Base-by-base conservation (phyloP, 1,140 invertebrate genomes). In the Eupristina koningsbergeri region DNA sequence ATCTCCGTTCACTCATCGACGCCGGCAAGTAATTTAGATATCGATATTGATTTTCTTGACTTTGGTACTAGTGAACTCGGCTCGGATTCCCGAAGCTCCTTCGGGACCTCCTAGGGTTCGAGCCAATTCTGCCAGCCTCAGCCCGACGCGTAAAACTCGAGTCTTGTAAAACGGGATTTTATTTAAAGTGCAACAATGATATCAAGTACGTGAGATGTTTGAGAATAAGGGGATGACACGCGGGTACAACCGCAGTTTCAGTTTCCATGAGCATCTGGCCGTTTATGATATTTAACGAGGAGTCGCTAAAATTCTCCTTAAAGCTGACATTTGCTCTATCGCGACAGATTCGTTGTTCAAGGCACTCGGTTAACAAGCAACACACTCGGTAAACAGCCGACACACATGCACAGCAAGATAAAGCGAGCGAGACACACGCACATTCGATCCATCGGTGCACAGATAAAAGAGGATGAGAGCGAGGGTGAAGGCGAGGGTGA, bases 321-420 rank as follows among this genome's bases (percentile, higher is more conserved):
- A 50, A 75, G 19, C 29, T 26, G 73, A 58, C 3, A 19, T 19
- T 53, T 8, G 17, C 47, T 29, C 34, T 34, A 80, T 69, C 39
- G 63, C 41, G 61, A 80, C 63, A 71, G 22, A 80, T 80, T 53
- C 47, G 45, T 71, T 53, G 31, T 45, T 80, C 7, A 78, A 67
- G 2, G 61, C 22, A 5, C 61, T 67, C n/a, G n/a, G n/a, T n/a
- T n/a, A n/a, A n/a, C n/a, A n/a, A 67, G n/a, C 8, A 47, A 73
- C 9, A 11, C 19, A 26, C 22, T 7, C 3, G 29, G 53, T 47
- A 78, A 77, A 78, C 73, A 78, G 34, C 61, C 47, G n/a, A 0
- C 69, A 17, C 61, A 84, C 74, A 64, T 45, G 50, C 26, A 29
- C 39, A 61, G 34, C 31, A 0, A 58, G 47, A 80, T 64, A 81